These are phyloP conservation scores for Triplophysa yarkandensis DNA, from an alignment of 2,797 vertebrate species.

Conservation along the genomic window DNA sequence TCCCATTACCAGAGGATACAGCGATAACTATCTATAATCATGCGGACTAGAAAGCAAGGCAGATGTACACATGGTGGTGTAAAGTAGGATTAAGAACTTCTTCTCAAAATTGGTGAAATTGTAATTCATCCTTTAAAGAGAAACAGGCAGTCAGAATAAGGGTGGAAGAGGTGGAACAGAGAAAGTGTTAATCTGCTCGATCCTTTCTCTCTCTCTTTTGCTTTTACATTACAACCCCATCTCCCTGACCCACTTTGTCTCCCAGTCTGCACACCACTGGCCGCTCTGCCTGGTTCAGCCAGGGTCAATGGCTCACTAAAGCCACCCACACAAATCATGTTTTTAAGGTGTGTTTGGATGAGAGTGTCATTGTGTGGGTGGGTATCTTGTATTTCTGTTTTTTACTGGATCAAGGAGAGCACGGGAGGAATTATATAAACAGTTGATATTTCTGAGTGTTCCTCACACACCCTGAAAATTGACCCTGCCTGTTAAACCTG, in stretches of 20 bases:
- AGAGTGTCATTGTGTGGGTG: slow-evolving; percentile 18
- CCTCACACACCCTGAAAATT: neutral
- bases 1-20: neutral
- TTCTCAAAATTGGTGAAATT: neutral
- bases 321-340: slow-evolving; percentile 52
- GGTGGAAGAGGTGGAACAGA: slow-evolving; percentile 23
- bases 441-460: slow-evolving; percentile 28
- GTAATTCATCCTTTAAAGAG: neutral
- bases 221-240: slow-evolving; percentile 52
- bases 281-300: slow-evolving; percentile 42
- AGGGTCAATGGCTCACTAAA: slow-evolving; percentile 59
- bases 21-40: too few relatives aligned
- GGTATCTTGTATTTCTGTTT: slow-evolving; percentile 25
- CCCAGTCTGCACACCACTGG: slow-evolving; percentile 23
- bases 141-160: slow-evolving; percentile 8
- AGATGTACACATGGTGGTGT: neutral
- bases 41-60: neutral
- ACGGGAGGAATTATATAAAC: slow-evolving; percentile 32
- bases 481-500: too few relatives aligned
- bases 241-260: slow-evolving; percentile 54
- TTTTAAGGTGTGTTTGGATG: slow-evolving; percentile 38
- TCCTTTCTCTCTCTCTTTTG: slow-evolving; percentile 44
- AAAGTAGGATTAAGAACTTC: neutral
- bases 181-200: slow-evolving; percentile 37
- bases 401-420: slow-evolving; percentile 36